Percentiles rank a stretch among this genome's conserved stretches.
phyloP scores from a whole-genome alignment of 1,140 invertebrate genomes.

The Thrips palmi region DNA sequence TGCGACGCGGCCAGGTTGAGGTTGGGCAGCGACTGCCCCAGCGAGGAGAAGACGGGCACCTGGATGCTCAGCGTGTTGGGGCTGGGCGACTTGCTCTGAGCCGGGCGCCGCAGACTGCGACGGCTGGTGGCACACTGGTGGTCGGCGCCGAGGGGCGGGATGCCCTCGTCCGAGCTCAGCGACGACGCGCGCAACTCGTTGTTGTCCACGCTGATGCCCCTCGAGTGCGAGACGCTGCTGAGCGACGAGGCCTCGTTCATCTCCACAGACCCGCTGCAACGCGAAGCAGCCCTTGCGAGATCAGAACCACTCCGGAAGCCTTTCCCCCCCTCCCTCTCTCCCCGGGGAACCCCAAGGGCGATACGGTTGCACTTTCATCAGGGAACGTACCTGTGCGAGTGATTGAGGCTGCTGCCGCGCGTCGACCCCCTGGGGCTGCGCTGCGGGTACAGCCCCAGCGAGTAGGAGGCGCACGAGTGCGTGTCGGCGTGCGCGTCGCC shows the following conservation, averaged over 20 bases:
- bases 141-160: slow-evolving; percentile 23
- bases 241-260: slow-evolving; percentile 40
- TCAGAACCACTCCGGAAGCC: not conserved
- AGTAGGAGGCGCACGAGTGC: too few relatives aligned
- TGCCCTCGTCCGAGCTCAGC: slow-evolving; percentile 37
- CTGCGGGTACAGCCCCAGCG: slow-evolving; percentile 17
- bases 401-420: slow-evolving; percentile 21
- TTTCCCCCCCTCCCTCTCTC: not conserved
- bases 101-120: slow-evolving; percentile 14
- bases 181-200: slow-evolving; percentile 31
- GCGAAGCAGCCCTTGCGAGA: slow-evolving; percentile 1
- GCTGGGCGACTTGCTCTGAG: slow-evolving; percentile 26
- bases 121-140: slow-evolving; percentile 17
- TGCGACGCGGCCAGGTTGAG: slow-evolving; percentile 34
- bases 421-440: slow-evolving; percentile 21
- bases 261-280: slow-evolving; percentile 47
- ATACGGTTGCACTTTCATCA: slow-evolving; percentile 24
- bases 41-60: slow-evolving; percentile 35
- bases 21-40: slow-evolving; percentile 56
- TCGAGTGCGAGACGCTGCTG: slow-evolving; percentile 28
- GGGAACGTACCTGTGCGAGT: slow-evolving; percentile 22
- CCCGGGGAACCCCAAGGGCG: slow-evolving; percentile 29
- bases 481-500: too few relatives aligned
- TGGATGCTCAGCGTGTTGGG: slow-evolving; percentile 59
- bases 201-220: slow-evolving; percentile 34